Base-by-base conservation (phyloP, 2,113 vertebrate species). In the Spheniscus mendiculus region DNA sequence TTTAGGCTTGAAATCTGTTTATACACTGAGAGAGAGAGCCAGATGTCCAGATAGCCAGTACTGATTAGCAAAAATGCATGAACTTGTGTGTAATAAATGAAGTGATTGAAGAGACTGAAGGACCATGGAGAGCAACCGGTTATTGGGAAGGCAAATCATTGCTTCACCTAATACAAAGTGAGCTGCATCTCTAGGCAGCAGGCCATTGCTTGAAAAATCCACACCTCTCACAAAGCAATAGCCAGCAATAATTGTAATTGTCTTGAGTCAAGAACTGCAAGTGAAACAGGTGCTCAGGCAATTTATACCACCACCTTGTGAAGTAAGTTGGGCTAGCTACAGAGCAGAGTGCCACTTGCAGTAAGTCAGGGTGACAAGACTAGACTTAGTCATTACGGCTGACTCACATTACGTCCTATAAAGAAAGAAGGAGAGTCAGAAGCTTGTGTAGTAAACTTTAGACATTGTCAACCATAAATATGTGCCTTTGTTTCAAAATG, bases 111-210 rank as follows among this genome's bases (percentile, higher is more conserved):
- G 53, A 58, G 34, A 5, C 36, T 77, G 82, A 95, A 96, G 96
- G 65, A 97, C 93, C 95, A 80, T 88, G 96, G 96, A 97, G 94
- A 97, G 96, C 94, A 91, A 91, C 89, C 0, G 0, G 12, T 20
- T 55, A 5, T 6, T 61, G 81, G 73, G 78, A 66, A 55, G 38
- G 38, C 49, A 20, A 22, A 8, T 26, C 15, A 3, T 77, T 3
- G 5, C 63, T 22, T 90, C 19, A 15, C 9, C 14, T 20, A 2
- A 6, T 5, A 27, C 21, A 1, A 18, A 25, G 36, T 17, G 58
- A 88, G 12, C 38, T 3, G 1, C 6, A 2, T 16, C 42, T n/a
- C 53, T 8, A 8, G 56, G 63, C 50, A 36, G 25, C 19, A 19
- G 58, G 40, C 23, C 27, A 5, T 25, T 30, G 30, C n/a, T 38